Conservation (phyloP, 2,888 invertebrate species). For the Agrotis clavis region DNA sequence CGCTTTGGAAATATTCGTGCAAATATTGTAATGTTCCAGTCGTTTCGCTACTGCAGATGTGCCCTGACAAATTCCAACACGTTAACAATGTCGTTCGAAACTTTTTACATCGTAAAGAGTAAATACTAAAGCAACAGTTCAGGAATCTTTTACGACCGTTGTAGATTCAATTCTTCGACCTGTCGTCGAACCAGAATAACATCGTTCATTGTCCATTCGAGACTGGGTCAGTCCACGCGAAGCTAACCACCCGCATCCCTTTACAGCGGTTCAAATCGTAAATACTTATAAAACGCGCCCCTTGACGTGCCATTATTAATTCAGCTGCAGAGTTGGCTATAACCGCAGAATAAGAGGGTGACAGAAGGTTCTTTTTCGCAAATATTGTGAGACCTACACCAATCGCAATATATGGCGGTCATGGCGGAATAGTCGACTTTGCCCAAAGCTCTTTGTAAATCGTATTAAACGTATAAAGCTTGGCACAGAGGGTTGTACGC, state of each 20-base stretch:
- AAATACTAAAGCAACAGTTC: slow-evolving; percentile 13
- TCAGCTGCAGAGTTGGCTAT: slow-evolving; percentile 66
- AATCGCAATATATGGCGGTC: neutral
- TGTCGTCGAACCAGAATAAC: slow-evolving; percentile 28
- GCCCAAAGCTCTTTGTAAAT: neutral
- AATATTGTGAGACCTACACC: neutral
- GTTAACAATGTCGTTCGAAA: slow-evolving; percentile 27
- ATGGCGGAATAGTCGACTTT: neutral
- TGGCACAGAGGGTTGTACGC: neutral
- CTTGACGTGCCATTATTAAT: slow-evolving; percentile 76
- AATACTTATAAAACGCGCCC: slow-evolving; percentile 72
- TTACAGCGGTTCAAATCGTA: slow-evolving; percentile 67
- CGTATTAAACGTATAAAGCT: neutral
- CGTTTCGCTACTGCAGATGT: slow-evolving; percentile 22
- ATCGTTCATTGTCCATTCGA: slow-evolving; percentile 54
- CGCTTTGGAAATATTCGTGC: slow-evolving; percentile 17
- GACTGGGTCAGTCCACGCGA: slow-evolving; percentile 36
- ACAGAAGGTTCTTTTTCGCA: slow-evolving; percentile 35
- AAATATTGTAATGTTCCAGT: slow-evolving; percentile 18
- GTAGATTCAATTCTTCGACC: slow-evolving; percentile 39
- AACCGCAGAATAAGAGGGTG: slow-evolving; percentile 20
- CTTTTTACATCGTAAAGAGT: slow-evolving; percentile 28
- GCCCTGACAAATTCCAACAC: slow-evolving; percentile 4
- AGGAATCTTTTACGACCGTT: slow-evolving; percentile 48
- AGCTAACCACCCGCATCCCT: slow-evolving; percentile 43